phyloP scores from a whole-genome alignment of 2,888 invertebrate genomes.

The Drosophila mulleri region DNA sequence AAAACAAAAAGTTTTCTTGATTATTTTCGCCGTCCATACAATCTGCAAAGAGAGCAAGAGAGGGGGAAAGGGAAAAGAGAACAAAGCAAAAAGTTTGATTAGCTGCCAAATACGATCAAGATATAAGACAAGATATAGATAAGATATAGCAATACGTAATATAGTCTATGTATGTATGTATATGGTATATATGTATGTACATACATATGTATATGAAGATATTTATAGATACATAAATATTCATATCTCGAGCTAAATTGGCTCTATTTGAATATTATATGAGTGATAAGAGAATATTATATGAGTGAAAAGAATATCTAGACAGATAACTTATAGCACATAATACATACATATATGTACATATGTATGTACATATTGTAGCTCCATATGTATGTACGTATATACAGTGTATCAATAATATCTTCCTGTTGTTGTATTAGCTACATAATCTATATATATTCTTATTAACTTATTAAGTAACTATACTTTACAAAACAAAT shows the following conservation, averaged over 20 bases:
- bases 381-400: not conserved
- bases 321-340: not conserved
- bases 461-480: no score
- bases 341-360: not conserved
- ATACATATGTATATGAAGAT: not conserved
- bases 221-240: no score
- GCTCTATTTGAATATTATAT: not conserved
- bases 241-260: not conserved
- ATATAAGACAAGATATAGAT: constrained; percentile 6
- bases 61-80: not conserved
- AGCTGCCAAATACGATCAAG: constrained; percentile 43
- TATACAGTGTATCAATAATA: no score
- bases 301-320: not conserved
- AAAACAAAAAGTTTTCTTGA: constrained; percentile 38
- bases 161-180: not conserved
- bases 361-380: not conserved
- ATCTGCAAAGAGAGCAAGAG: constrained; percentile 42
- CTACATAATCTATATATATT: no score
- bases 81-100: constrained; percentile 37
- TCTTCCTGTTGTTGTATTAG: no score
- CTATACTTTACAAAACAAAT: no score
- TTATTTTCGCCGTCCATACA: constrained; percentile 19
- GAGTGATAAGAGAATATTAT: not conserved
- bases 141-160: constrained; percentile 20
- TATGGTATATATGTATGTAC: not conserved